Percentiles rank a stretch among this genome's conserved stretches.
These are phyloP conservation scores for Tympanoctomys barrerae DNA, from an alignment of 2,797 vertebrate genomes.

Conservation along the genomic window DNA sequence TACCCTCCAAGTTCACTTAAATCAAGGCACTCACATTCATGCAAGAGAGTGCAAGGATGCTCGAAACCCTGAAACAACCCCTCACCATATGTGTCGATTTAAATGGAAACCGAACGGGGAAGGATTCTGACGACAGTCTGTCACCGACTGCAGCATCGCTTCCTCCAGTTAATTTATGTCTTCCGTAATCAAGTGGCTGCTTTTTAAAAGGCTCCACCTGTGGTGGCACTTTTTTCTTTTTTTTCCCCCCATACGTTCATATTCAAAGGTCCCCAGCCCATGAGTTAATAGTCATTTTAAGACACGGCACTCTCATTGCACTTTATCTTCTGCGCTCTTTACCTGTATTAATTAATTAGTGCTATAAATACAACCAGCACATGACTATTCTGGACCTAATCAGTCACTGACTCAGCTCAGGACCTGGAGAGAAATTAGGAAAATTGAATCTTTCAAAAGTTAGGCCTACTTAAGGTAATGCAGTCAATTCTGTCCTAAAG, in stretches of 20 bases:
- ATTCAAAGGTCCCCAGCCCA: conserved; percentile 58
- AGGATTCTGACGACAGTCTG: conserved; percentile 77
- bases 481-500: conserved; percentile 38
- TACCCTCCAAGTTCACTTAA: conserved; percentile 60
- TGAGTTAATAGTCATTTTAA: conserved; percentile 68
- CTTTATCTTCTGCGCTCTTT: conserved; percentile 70
- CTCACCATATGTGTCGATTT: conserved; percentile 73
- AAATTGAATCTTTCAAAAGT: conserved; percentile 74
- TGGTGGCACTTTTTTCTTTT: conserved; percentile 47
- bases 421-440: conserved; percentile 73
- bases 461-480: neutral
- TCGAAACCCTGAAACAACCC: conserved; percentile 77
- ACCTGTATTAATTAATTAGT: conserved; percentile 82
- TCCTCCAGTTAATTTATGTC: conserved; percentile 79
- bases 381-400: conserved; percentile 73
- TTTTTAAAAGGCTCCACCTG: conserved; percentile 81
- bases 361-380: conserved; percentile 78
- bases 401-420: conserved; percentile 70
- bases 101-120: conserved; percentile 80
- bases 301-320: conserved; percentile 4
- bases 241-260: neutral
- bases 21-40: conserved; percentile 52
- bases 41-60: conserved; percentile 49
- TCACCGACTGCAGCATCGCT: conserved; percentile 61
- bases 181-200: conserved; percentile 73